phyloP scores from a whole-genome alignment of 2,797 vertebrate genomes.

The Emydoidea blandingii region DNA sequence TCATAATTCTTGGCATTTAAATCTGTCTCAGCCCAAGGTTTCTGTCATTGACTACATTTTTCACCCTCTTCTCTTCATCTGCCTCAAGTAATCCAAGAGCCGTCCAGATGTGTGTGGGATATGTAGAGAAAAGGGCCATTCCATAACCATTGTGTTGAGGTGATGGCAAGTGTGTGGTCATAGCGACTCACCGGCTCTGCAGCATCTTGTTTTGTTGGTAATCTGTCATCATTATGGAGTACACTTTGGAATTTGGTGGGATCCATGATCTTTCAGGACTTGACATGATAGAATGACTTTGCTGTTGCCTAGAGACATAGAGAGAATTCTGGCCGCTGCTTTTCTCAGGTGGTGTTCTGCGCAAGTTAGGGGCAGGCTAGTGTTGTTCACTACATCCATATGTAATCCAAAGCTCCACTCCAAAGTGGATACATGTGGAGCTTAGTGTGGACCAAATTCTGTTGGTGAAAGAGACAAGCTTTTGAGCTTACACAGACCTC shows the following conservation, averaged over 20 bases:
- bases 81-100: background rate
- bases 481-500: too few species aligned
- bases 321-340: background rate
- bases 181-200: background rate
- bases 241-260: background rate
- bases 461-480: too few species aligned
- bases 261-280: background rate
- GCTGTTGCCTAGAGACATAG: background rate
- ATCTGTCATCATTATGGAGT: background rate
- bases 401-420: background rate
- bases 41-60: background rate
- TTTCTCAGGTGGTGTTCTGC: accelerated
- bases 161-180: accelerated
- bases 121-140: background rate
- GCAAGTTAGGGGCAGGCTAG: background rate
- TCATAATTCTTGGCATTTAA: background rate
- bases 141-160: accelerated
- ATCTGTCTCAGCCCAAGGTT: background rate
- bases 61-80: background rate
- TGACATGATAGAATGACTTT: background rate
- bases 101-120: background rate
- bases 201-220: accelerated
- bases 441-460: background rate
- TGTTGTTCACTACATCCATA: background rate
- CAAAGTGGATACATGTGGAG: background rate